Evolutionary conservation across 1,140 invertebrate species (phyloP).

Genomic region (Brachionus asplanchnoidis): DNA sequence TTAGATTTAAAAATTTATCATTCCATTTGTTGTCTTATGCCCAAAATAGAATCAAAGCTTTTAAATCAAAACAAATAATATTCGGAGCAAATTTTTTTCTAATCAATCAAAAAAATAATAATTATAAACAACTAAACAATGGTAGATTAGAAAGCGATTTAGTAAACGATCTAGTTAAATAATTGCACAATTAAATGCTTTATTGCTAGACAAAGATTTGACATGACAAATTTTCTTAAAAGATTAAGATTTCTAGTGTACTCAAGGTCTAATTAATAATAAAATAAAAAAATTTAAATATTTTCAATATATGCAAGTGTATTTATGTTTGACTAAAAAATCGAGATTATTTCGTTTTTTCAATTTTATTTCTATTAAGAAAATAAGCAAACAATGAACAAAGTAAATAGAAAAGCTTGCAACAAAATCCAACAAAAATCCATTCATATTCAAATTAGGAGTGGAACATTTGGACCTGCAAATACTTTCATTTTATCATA

Average conservation of each 20-base stretch:
- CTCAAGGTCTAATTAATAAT: not conserved
- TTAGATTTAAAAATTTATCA: too few relatives aligned
- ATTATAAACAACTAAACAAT: too few relatives aligned
- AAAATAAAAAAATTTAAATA: not conserved
- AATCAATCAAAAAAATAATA: too few relatives aligned
- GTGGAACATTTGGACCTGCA: not conserved
- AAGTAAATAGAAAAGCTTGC: not conserved
- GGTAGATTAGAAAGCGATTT: not conserved
- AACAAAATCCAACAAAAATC: not conserved
- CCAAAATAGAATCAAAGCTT: too few relatives aligned
- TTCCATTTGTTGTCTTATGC: too few relatives aligned
- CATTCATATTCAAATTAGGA: not conserved
- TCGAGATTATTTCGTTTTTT: not conserved
- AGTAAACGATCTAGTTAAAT: not conserved
- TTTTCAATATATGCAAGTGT: not conserved
- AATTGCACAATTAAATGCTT: not conserved
- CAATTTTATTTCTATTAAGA: not conserved
- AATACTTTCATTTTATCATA: not conserved
- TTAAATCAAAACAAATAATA: too few relatives aligned
- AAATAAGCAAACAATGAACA: not conserved
- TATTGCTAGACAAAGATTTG: not conserved
- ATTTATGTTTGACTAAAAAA: not conserved
- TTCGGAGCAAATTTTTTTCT: too few relatives aligned
- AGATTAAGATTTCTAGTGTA: not conserved
- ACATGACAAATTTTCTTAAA: not conserved